Evolutionary conservation across 1,140 invertebrate genomes (phyloP), one percentile per base, ranked within the genome.

Genomic region (Panagrolaimus sp.): DNA sequence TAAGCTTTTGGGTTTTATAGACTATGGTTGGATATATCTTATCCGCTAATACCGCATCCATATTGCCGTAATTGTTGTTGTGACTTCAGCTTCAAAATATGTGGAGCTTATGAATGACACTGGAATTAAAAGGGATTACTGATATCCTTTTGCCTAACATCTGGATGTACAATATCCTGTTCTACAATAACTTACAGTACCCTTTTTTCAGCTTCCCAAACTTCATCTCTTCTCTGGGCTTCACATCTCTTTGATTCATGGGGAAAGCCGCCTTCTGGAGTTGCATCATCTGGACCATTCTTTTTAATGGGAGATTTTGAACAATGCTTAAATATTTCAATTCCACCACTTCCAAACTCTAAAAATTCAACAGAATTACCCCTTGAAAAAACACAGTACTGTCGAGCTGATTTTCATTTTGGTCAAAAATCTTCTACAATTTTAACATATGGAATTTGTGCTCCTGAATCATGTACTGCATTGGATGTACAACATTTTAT

Each of bases 281-380:
- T 55, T n/a, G 52, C 52, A n/a, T 55, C 52, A 21, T 55, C 52
- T 12, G 52, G 52, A 21, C 52, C 52, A 12, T 55, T 55, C 28
- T 28, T 55, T 1, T 2, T 55, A 14, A 10, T 55, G 9, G 52
- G 52, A 14, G 52, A 55, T n/a, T 55, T 24, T 55, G 52, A 55
- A 10, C 52, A 55, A 55, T 55, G 52, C 6, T 28, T 55, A 10
- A 28, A 55, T 15, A 55, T 55, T 55, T 2, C 28, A 10, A 28
- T 55, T 55, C 52, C 52, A 24, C 9, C 21, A 24, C 14, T 24
- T 9, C 28, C 17, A 21, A 55, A 55, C n/a, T 9, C 28, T 28
- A 1, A n/a, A 15, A 55, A 55, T 21, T 10, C n/a, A 55, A 28
- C 32, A 38, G 32, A 38, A 4, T 38, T 38, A 7, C 2, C 32